phyloP scores from a whole-genome alignment of 2,797 vertebrate species.

The Kryptolebias ocellatus region DNA sequence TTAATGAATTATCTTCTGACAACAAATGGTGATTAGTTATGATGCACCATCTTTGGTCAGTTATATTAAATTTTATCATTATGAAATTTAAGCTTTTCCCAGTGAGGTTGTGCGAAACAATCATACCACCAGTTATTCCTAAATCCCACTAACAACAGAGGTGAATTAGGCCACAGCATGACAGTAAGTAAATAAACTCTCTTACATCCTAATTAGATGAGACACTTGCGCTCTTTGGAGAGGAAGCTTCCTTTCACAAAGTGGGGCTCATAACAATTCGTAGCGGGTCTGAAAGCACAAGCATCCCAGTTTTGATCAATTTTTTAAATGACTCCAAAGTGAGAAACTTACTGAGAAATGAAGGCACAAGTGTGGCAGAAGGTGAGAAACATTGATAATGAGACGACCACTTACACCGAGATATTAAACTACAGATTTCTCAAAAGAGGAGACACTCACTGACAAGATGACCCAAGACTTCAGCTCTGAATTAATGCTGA shows the following conservation, averaged over 20 bases:
- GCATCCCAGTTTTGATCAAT: constrained; percentile 3
- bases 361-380: background rate
- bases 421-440: background rate
- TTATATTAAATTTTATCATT: too few relatives aligned
- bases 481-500: background rate
- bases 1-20: too few relatives aligned
- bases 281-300: constrained; percentile 8
- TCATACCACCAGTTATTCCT: constrained; percentile 28
- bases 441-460: background rate
- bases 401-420: background rate
- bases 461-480: background rate
- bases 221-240: constrained; percentile 66
- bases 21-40: too few relatives aligned
- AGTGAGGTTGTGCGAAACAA: constrained; percentile 26
- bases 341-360: background rate
- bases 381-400: background rate
- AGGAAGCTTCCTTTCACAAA: constrained; percentile 31
- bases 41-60: too few relatives aligned
- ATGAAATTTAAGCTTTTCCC: constrained; percentile 4
- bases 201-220: constrained; percentile 49
- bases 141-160: constrained; percentile 24
- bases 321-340: background rate
- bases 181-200: constrained; percentile 49
- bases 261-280: constrained; percentile 22
- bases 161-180: constrained; percentile 43